Base-by-base conservation (phyloP, 2,888 invertebrate genomes). In the Galeopsomyia nigrocyanea region DNA sequence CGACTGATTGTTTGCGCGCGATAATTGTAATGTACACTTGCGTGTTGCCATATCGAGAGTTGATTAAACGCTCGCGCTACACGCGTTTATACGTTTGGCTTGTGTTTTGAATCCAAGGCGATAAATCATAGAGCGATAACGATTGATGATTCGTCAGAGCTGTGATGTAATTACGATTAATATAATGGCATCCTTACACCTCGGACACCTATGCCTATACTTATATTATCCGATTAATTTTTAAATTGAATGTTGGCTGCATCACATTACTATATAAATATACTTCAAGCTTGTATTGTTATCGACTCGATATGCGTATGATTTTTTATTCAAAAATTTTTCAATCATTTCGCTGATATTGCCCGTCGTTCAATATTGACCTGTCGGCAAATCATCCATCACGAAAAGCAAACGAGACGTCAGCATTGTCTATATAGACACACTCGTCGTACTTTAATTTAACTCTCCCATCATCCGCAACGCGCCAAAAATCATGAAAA, bases 41-140 rank as follows among this genome's bases (percentile, higher is more conserved):
- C 58, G 58, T 31, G n/a, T 21, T 22, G 17, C 16, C 31, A 10
- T 39, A 39, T 39, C 39, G 39, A 39, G 39, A 39, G 39, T 39
- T 39, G 39, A 39, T 39, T 39, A 39, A 39, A 39, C 56, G 13
- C 16, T 46, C n/a, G 55, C 56, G 39, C 39, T 19, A 19, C 50
- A 49, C 61, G 56, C 31, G 68, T 19, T 53, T 62, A 57, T 65
- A 60, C 13, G 21, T 22, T 21, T 58, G 50, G 26, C 58, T 64
- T 2, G 58, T 57, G 49, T 50, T 53, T 17, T 39, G 39, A 39
- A 39, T 13, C 13, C 1, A 10, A 39, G 39, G 7, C 39, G 39
- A 39, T 39, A 39, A 66, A 57, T 66, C 31, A 50, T 60, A 53
- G 60, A 50, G 31, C 39, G 58, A 51, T 39, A 39, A 9, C 55